Evolutionary conservation across 2,113 vertebrate species (phyloP).

Genomic region (Nesoenas mayeri): DNA sequence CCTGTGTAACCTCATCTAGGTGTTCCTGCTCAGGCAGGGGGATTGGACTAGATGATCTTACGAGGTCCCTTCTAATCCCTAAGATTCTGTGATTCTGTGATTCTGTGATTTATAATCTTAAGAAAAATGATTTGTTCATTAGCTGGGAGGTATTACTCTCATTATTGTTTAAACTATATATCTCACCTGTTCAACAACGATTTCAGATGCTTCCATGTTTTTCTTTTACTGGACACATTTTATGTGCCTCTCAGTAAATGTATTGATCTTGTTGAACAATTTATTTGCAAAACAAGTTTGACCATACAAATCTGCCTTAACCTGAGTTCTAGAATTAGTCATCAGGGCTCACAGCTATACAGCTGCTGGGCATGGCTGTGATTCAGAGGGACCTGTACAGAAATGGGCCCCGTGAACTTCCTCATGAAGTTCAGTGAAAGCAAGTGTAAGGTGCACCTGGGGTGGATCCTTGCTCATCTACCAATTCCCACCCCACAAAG

Average conservation of each 20-base stretch:
- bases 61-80: too few species aligned
- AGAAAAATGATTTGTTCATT: not conserved
- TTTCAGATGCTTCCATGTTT: not conserved
- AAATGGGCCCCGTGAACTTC: not conserved
- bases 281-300: not conserved
- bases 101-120: not conserved
- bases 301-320: not conserved
- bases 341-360: not conserved
- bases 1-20: too few species aligned
- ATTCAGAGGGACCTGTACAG: not conserved
- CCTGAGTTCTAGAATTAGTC: not conserved
- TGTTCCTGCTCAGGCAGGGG: too few species aligned
- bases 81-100: too few species aligned
- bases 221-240: not conserved
- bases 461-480: not conserved
- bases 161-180: not conserved
- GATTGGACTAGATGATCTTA: too few species aligned
- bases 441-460: not conserved
- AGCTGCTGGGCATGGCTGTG: not conserved
- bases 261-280: not conserved
- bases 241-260: not conserved
- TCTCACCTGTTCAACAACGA: not conserved
- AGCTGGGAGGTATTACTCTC: not conserved
- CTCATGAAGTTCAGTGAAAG: not conserved
- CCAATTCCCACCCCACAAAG: accelerated